Evolutionary conservation across 53 echinoderm and acorn worm species (phyloP), one percentile per base, ranked within the genome.

Genomic region (Crossaster papposus): DNA sequence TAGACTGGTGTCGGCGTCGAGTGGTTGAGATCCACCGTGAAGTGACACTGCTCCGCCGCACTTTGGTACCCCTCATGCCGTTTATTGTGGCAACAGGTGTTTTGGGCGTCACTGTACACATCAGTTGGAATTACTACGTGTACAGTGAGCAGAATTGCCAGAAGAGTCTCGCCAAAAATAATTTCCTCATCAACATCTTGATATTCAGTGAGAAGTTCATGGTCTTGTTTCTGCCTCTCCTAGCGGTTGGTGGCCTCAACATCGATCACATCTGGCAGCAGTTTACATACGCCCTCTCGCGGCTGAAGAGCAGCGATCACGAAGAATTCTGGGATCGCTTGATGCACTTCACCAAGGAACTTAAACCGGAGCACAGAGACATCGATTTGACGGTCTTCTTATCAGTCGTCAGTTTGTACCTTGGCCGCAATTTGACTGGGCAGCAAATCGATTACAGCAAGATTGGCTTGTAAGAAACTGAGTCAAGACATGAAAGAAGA

Each of bases 71-170:
- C 4, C 87, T 92, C 88, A 91, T 96, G 91, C 80, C 92, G 30
- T 80, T 94, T 55, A 81, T 94, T 26, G 53, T 96, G 26, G 85
- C 96, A 0, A 65, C 91, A n/a, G 89, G 91, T 12, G 83, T 94
- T 14, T 82, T 96, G 14, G 96, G 96, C 75, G 20, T 96, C 0
- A 94, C 94, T 20, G 89, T 96, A 34, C 96, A 96, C 86, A 64
- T 96, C 14, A 92, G 81, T 14, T 96, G 96, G 96, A 96, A 96
- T 82, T 96, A 96, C 65, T 26, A 83, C 54, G 90, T 92, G 4
- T 92, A 94, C 89, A 86, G 79, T 63, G 34, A 54, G 70, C n/a
- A 33, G 44, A 44, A 0, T 7, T 44, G 44, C 1, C 44, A 78
- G 52, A 13, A 44, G 17, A 28, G 32, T 17, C 34, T 70, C 7